Conservation (phyloP, 2,888 invertebrate species). For the Idaea aversata region DNA sequence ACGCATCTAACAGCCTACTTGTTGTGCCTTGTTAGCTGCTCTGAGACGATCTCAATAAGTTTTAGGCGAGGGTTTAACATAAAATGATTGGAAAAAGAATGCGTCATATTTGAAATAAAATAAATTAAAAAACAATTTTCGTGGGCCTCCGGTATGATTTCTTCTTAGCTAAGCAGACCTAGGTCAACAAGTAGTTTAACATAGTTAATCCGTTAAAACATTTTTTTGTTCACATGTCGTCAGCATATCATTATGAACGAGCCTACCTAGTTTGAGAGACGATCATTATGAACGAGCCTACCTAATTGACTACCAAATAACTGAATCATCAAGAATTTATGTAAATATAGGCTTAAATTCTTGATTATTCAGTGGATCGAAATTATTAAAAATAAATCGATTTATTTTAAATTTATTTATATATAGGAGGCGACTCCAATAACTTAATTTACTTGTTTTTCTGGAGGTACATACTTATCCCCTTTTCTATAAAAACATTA, state of each 20-base stretch:
- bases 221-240: neutral
- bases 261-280: neutral
- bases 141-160: neutral
- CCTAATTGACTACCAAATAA: neutral
- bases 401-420: too few relatives aligned
- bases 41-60: too few relatives aligned
- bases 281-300: neutral
- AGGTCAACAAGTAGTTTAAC: neutral
- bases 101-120: neutral
- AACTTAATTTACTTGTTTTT: too few relatives aligned
- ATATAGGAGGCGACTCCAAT: too few relatives aligned
- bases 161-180: neutral
- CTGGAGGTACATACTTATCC: too few relatives aligned
- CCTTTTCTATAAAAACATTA: too few relatives aligned
- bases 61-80: too few relatives aligned
- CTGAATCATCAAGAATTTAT: neutral
- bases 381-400: too few relatives aligned
- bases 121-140: neutral
- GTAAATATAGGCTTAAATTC: neutral
- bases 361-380: too few relatives aligned
- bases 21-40: too few relatives aligned
- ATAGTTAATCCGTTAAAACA: neutral
- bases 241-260: neutral
- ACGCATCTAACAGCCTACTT: too few relatives aligned
- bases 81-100: too few relatives aligned